Evolutionary conservation across 2,113 vertebrate species (phyloP), one percentile per base, ranked within the genome.

Genomic region (Xenopus borealis): DNA sequence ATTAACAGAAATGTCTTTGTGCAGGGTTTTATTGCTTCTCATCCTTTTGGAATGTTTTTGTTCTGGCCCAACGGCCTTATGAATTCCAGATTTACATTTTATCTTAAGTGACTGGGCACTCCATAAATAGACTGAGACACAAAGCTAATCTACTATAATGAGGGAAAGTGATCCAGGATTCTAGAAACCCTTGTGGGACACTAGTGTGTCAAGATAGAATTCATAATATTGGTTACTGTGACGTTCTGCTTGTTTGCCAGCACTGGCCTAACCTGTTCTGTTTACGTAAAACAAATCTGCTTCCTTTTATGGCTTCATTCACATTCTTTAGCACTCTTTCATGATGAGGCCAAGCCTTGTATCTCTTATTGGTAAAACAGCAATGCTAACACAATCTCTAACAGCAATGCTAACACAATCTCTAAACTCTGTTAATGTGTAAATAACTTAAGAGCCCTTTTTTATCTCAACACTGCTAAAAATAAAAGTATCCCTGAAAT

Each of bases 341-440:
- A 69, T 76, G 58, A 52, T 57, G 17, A 63, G 66, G 58, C 66
- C 58, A 7, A 52, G 64, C 57, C 45, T 75, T 17, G 40, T 75
- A 74, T 67, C 72, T 74, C 9, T 62, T 14, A 4, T 58, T 67
- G 64, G 72, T 66, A 74, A 74, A 63, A 55, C 58, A 76, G 59
- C 62, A 69, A 69, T 62, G 27, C 66, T 76, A 76, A 76, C 73
- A 66, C 64, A 63, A 69, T 69, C 67, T 76, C 45, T 12, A n/a
- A 55, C 58, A 76, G 59, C 62, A 69, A 69, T 62, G 27, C 66
- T 76, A 76, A 76, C 73, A 66, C 64, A 63, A 69, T 69, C 67
- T 76, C 45, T 12, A n/a, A n/a, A 33, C 58, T 68, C 57, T 76
- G 73, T 76, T 76, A 76, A 75, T 75, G 62, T 68, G 72, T 75